Evolutionary conservation across 2,797 vertebrate species (phyloP).

Genomic region (Amazona ochrocephala): DNA sequence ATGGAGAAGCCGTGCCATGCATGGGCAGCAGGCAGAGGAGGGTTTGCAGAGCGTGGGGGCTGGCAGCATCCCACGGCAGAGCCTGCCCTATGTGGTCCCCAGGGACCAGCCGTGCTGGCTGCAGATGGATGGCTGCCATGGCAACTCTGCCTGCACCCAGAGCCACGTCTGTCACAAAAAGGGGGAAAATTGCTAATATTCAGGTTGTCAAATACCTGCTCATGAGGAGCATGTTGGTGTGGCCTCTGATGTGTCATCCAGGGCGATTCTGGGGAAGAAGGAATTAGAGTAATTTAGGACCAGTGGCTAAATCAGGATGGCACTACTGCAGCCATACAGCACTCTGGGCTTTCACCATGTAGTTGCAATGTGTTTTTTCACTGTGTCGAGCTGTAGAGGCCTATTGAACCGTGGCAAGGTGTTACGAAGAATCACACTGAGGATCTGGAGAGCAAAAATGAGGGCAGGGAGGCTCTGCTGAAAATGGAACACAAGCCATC

Average conservation of each 20-base stretch:
- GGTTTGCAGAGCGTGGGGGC: background rate
- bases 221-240: rapidly evolving
- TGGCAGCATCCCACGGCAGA: background rate
- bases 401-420: rapidly evolving
- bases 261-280: background rate
- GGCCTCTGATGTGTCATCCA: background rate
- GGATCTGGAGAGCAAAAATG: background rate
- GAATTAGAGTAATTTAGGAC: background rate
- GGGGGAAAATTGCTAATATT: background rate
- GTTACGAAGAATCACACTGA: background rate
- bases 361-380: background rate
- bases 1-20: background rate
- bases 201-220: background rate
- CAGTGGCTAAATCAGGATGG: background rate
- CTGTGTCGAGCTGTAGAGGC: rapidly evolving
- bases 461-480: rapidly evolving
- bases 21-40: background rate
- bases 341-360: background rate
- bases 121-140: slow-evolving; percentile 52
- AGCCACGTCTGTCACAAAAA: background rate
- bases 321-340: rapidly evolving
- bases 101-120: background rate
- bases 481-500: background rate
- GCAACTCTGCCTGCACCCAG: background rate
- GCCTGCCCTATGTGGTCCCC: rapidly evolving